phyloP scores from a whole-genome alignment of 2,888 invertebrate species.

The Alcis repandata region DNA sequence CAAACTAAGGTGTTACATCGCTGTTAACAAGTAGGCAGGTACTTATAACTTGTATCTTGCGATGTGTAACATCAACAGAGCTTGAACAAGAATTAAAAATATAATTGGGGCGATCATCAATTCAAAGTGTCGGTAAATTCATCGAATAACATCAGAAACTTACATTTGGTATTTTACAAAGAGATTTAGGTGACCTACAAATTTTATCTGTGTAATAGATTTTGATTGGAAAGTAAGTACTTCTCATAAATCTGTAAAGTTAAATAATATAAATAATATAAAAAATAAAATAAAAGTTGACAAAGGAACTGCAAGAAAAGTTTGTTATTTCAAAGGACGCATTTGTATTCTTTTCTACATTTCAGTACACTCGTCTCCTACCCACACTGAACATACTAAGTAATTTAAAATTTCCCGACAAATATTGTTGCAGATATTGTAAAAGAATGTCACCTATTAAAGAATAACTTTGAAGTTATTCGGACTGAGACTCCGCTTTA shows the following conservation, averaged over 20 bases:
- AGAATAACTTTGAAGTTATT: conserved; percentile 33
- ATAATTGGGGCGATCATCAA: not conserved
- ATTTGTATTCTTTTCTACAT: no score
- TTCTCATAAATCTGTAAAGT: no score
- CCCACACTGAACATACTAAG: not conserved
- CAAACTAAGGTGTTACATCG: not conserved
- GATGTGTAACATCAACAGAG: not conserved
- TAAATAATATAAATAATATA: no score
- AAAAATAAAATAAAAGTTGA: no score
- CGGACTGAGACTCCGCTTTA: conserved; percentile 30
- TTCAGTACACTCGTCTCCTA: not conserved
- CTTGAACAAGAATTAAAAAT: not conserved
- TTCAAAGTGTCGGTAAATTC: not conserved
- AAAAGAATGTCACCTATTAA: conserved; percentile 25
- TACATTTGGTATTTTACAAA: not conserved
- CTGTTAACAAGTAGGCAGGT: not conserved
- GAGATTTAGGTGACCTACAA: not conserved
- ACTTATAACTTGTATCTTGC: conserved; percentile 1
- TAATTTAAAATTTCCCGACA: not conserved
- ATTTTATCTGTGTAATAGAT: not conserved
- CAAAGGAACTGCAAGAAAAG: no score
- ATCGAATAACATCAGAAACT: not conserved
- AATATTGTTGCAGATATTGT: conserved; percentile 21
- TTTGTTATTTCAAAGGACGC: no score
- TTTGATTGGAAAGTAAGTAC: not conserved